Evolutionary conservation across 2,113 vertebrate genomes (phyloP), one percentile per base, ranked within the genome.

Genomic region (Lophochroa leadbeateri): DNA sequence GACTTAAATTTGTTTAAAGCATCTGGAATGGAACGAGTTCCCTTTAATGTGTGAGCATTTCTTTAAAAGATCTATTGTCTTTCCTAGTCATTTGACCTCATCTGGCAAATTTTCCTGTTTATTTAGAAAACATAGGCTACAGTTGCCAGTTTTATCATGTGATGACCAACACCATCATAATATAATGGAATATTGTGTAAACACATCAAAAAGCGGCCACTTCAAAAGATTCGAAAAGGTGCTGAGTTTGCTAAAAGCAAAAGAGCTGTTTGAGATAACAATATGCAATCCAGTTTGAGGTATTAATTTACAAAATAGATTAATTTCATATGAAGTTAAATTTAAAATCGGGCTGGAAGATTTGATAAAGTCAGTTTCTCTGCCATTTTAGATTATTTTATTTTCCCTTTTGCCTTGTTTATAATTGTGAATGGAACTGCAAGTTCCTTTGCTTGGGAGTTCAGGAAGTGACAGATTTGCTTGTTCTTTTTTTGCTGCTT

Each of bases 81-180:
- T 94, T 76, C 50, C 37, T 63, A 77, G 78, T 88, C 92, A 79
- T 90, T 93, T 97, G 94, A 96, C 87, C 58, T 89, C 43, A 91
- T 95, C 78, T 96, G 95, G 79, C 92, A 94, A 55, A 67, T 83
- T 80, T 94, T 91, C 58, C 55, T 95, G 86, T 97, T 97, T 94
- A 78, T 92, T 96, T 96, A 90, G 92, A 84, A 92, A 95, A 91
- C 70, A 68, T 55, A 60, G 79, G 18, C 68, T 82, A 33, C 64
- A 67, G 37, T 92, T 92, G 78, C 71, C 55, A 70, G 35, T 88
- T 94, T 61, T 91, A 31, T 89, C 83, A 74, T 91, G 44, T 88
- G 91, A 93, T 97, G 82, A 78, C 68, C 93, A 88, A 82, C 65
- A 82, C 61, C 43, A 70, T 37, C 49, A 11, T 77, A 89, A 74